phyloP scores from a whole-genome alignment of 2,113 vertebrate species.

The Vulpes lagopus region DNA sequence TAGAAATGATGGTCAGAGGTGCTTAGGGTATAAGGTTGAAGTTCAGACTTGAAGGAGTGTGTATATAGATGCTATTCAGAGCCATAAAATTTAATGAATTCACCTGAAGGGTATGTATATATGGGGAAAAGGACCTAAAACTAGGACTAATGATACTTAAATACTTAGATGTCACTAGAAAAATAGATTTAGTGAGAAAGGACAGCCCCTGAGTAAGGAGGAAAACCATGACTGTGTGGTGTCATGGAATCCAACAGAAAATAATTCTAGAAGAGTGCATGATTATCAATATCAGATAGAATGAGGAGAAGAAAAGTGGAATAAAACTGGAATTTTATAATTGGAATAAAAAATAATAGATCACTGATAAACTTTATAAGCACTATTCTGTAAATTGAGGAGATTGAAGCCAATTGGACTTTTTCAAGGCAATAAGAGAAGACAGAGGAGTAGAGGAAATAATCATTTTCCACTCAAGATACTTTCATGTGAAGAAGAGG shows the following conservation, averaged over 20 bases:
- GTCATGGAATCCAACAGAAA: neutral
- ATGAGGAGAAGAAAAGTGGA: neutral
- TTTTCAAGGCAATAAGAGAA: neutral
- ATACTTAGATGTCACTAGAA: neutral
- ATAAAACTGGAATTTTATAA: neutral
- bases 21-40: neutral
- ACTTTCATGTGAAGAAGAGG: neutral
- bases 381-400: neutral
- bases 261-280: neutral
- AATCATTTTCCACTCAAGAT: neutral
- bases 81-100: neutral
- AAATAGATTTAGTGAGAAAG: neutral
- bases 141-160: neutral
- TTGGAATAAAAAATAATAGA: neutral
- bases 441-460: neutral
- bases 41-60: neutral
- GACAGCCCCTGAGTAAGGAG: neutral
- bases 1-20: neutral
- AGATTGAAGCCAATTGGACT: neutral
- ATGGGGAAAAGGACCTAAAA: neutral
- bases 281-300: neutral
- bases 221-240: neutral
- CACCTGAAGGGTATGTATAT: neutral
- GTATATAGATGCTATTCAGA: neutral
- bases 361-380: neutral